Evolutionary conservation across 2,888 invertebrate species (phyloP).

Genomic region (Thumatha senex): DNA sequence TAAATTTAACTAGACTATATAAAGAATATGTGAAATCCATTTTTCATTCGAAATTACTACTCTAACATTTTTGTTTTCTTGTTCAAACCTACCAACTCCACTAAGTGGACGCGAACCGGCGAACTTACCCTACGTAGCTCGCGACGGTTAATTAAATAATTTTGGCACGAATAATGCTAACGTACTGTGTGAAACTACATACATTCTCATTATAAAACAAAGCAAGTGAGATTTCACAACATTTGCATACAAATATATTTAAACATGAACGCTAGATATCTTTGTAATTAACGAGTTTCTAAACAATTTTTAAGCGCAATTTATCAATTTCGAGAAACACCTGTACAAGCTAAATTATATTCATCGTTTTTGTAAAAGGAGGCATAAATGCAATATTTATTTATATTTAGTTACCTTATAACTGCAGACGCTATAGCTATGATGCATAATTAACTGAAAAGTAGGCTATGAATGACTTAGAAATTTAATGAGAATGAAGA

Average conservation of each 20-base stretch:
- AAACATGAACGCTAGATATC: slow-evolving; percentile 6
- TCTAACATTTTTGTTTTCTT: too few species aligned
- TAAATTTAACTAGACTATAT: too few species aligned
- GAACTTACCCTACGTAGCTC: slow-evolving; percentile 3
- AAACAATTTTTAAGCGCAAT: not conserved
- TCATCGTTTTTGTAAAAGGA: not conserved
- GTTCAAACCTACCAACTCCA: too few species aligned
- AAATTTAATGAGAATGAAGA: slow-evolving; percentile 45
- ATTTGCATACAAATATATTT: slow-evolving; percentile 12
- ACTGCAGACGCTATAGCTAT: not conserved
- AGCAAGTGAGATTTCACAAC: slow-evolving; percentile 6
- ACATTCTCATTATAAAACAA: slow-evolving; percentile 11
- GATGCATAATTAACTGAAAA: too few species aligned
- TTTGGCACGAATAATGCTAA: slow-evolving; percentile 16
- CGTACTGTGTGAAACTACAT: slow-evolving; percentile 8
- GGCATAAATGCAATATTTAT: not conserved
- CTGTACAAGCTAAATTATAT: not conserved
- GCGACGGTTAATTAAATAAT: slow-evolving; percentile 24
- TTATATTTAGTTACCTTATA: not conserved
- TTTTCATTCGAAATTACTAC: too few species aligned
- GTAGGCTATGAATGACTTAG: slow-evolving; percentile 18
- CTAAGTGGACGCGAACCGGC: too few species aligned
- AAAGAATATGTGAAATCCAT: too few species aligned
- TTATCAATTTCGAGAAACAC: not conserved
- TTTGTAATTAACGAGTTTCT: slow-evolving; percentile 3